These are phyloP conservation scores for Antechinus flavipes DNA, from an alignment of 2,113 vertebrate genomes.

Conservation along the genomic window DNA sequence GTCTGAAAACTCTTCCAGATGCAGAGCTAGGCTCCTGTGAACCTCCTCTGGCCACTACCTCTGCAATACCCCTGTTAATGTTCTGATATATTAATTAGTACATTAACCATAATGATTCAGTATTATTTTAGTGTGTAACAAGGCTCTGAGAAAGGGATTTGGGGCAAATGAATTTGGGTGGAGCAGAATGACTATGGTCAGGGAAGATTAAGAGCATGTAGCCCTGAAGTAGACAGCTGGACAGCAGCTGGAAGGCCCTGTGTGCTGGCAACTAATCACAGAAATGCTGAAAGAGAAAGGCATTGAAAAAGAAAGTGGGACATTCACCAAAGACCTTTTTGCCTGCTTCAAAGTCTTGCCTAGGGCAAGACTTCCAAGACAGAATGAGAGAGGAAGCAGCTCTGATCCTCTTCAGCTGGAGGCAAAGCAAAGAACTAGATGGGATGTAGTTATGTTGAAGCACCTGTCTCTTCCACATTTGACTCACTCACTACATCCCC, in stretches of 20 bases:
- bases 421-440: slow-evolving; percentile 39
- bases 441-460: slow-evolving; percentile 29
- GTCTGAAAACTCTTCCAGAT: background rate
- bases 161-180: slow-evolving; percentile 20
- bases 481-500: background rate
- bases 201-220: background rate
- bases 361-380: background rate
- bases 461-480: slow-evolving; percentile 16
- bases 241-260: background rate
- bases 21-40: background rate
- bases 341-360: slow-evolving; percentile 1
- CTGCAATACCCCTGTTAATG: slow-evolving; percentile 36
- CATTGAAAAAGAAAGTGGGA: slow-evolving; percentile 13
- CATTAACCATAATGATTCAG: slow-evolving; percentile 1
- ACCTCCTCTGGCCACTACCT: background rate
- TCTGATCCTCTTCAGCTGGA: slow-evolving; percentile 41
- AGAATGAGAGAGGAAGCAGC: background rate
- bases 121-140: slow-evolving; percentile 11
- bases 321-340: background rate
- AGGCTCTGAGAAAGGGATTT: background rate
- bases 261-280: background rate
- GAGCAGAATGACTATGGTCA: slow-evolving; percentile 6
- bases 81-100: slow-evolving; percentile 25
- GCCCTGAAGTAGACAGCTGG: background rate
- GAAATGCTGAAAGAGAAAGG: background rate